Conservation (phyloP, 2,797 vertebrate genomes). For the Urophycis tenuis region DNA sequence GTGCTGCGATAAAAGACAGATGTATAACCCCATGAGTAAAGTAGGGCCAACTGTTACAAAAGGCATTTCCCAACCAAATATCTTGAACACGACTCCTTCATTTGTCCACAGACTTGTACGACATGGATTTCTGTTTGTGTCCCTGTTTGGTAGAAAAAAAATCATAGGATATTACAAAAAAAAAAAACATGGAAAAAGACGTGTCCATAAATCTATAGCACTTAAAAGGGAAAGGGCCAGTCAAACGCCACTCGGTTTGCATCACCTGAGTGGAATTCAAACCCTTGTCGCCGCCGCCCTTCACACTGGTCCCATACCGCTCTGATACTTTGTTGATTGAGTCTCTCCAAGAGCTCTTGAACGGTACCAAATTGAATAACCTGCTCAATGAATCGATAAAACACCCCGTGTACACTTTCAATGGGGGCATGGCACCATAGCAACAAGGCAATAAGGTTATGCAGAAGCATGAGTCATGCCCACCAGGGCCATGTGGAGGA, state of each 20-base stretch:
- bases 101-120: constrained; percentile 40
- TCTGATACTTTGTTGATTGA: constrained; percentile 1
- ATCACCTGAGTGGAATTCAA: not conserved
- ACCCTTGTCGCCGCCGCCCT: not conserved
- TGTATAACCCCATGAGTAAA: not conserved
- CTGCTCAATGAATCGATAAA: not conserved
- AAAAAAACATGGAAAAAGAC: constrained; percentile 32
- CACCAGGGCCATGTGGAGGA: constrained; percentile 27
- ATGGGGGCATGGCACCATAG: constrained; percentile 46
- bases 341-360: not conserved
- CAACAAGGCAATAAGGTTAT: constrained; percentile 60
- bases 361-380: constrained; percentile 14
- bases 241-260: not conserved
- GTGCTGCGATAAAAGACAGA: not conserved
- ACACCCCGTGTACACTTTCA: constrained; percentile 28
- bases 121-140: constrained; percentile 44
- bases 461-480: constrained; percentile 58
- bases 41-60: constrained; percentile 22
- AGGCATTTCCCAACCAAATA: constrained; percentile 39
- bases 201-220: constrained; percentile 1
- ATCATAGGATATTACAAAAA: constrained; percentile 26
- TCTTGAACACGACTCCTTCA: constrained; percentile 33
- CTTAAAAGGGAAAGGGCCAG: not conserved
- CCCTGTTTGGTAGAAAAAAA: constrained; percentile 35
- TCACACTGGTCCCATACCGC: not conserved